These are phyloP conservation scores for Felis chaus DNA, from an alignment of 2,113 vertebrate species.

Conservation along the genomic window DNA sequence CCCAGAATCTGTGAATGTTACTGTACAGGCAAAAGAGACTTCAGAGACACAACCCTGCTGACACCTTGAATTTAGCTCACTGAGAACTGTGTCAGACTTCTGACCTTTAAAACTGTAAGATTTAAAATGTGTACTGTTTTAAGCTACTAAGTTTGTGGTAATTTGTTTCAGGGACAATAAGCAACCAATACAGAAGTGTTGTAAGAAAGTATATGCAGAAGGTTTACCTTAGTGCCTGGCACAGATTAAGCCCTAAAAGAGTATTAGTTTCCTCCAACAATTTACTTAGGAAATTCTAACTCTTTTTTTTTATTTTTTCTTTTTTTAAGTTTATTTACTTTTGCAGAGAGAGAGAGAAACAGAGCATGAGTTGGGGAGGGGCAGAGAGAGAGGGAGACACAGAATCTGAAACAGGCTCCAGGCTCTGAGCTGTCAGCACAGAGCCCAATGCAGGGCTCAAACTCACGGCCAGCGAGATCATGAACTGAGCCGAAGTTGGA, in stretches of 20 bases:
- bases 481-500: no score
- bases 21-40: background rate
- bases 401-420: no score
- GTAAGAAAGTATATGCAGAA: background rate
- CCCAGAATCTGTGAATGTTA: background rate
- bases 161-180: background rate
- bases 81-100: background rate
- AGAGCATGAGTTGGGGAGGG: no score
- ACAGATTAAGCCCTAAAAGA: background rate
- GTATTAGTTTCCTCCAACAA: background rate
- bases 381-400: no score
- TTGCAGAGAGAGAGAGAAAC: no score
- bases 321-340: no score
- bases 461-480: no score
- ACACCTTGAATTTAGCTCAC: background rate
- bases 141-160: background rate
- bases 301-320: background rate
- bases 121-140: background rate
- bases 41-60: background rate
- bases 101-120: background rate
- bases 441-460: no score
- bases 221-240: background rate
- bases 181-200: background rate
- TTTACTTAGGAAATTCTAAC: background rate
- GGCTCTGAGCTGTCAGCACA: no score